A percentile compares a stretch with the other conserved stretches of the same genome.
These are phyloP conservation scores for Gymnothorax reevesii DNA, from an alignment of 2,797 vertebrate genomes.

Conservation along the genomic window DNA sequence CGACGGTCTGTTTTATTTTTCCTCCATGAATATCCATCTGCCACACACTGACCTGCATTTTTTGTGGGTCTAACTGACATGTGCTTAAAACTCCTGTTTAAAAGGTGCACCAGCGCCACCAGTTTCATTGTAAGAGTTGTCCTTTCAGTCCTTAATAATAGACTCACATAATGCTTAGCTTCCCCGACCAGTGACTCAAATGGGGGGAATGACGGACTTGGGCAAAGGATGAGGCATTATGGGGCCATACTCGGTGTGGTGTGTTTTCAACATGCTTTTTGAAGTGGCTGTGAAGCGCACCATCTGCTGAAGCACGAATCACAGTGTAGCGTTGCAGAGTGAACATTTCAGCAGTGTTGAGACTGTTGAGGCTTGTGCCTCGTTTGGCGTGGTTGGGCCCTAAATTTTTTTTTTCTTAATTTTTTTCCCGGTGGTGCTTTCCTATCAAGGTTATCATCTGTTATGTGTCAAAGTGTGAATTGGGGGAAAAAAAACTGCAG, in stretches of 20 bases:
- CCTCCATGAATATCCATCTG: constrained; percentile 39
- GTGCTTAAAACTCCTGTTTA: no score
- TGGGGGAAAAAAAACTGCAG: constrained; percentile 20
- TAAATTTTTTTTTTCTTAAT: constrained; percentile 22
- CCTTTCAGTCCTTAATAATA: neutral
- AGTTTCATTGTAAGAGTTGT: neutral
- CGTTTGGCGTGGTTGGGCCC: constrained; percentile 16
- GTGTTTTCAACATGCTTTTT: neutral
- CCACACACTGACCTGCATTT: constrained; percentile 16
- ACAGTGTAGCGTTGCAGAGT: constrained; percentile 14
- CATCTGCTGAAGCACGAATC: neutral
- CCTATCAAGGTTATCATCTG: constrained; percentile 19
- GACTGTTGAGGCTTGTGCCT: neutral
- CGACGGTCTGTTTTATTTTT: constrained; percentile 16
- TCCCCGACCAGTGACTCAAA: constrained; percentile 38
- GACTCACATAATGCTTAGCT: constrained; percentile 36
- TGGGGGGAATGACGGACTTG: constrained; percentile 5
- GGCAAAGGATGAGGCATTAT: constrained; percentile 26
- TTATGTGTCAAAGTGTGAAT: constrained; percentile 18
- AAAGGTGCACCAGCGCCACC: neutral
- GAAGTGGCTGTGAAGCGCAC: neutral
- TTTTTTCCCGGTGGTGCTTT: constrained; percentile 14
- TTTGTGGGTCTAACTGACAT: no score
- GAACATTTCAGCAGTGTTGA: constrained; percentile 26
- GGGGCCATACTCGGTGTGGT: neutral